Evolutionary conservation across 2,797 vertebrate genomes (phyloP).

Genomic region (Molothrus aeneus): DNA sequence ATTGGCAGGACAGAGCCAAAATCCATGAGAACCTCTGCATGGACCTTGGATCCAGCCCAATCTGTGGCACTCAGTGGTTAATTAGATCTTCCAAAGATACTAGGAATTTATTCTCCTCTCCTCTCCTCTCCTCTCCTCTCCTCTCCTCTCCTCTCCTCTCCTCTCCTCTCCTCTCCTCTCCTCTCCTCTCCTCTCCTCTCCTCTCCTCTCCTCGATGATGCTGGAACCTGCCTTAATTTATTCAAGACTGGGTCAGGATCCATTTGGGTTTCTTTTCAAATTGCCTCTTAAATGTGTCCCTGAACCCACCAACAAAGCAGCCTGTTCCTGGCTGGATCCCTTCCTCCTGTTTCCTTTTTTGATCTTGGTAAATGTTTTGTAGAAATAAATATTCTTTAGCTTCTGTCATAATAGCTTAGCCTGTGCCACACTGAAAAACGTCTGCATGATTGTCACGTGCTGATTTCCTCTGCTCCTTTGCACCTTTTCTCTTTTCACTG

Average conservation of each 20-base stretch:
- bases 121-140: too few species aligned
- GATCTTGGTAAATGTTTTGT: not conserved
- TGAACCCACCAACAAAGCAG: not conserved
- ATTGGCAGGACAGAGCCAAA: not conserved
- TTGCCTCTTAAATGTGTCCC: not conserved
- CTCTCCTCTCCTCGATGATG: too few species aligned
- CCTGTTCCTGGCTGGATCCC: not conserved
- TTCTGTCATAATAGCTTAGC: not conserved
- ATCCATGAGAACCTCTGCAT: not conserved
- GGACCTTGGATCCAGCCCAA: not conserved
- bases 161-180: too few species aligned
- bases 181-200: too few species aligned
- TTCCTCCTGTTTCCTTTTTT: not conserved
- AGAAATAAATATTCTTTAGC: conserved; percentile 9
- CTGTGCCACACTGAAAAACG: not conserved
- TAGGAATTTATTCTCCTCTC: not conserved
- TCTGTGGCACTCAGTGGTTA: not conserved
- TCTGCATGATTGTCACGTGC: not conserved
- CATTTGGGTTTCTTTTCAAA: not conserved
- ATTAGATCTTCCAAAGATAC: not conserved
- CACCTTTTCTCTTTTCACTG: not conserved
- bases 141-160: too few species aligned
- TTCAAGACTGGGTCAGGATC: not conserved
- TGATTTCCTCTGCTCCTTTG: conserved; percentile 12
- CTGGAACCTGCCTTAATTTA: not conserved